Conservation (phyloP, 2,113 vertebrate genomes). For the Passer montanus region DNA sequence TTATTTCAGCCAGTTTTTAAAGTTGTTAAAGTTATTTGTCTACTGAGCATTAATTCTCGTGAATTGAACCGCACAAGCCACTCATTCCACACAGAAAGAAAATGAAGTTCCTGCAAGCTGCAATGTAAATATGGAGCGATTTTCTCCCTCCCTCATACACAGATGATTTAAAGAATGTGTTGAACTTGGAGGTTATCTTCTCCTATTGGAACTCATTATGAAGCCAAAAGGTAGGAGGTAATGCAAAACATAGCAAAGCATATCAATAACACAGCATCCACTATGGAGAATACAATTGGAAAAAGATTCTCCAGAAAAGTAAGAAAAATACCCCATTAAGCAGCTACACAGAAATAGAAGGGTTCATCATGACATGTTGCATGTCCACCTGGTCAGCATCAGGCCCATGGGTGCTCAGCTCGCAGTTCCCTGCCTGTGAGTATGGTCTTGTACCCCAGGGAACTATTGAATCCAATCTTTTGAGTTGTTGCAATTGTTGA, state of each 20-base stretch:
- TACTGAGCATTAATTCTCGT: slow-evolving; percentile 9
- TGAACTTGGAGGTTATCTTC: neutral
- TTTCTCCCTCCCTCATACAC: neutral
- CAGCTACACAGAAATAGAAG: neutral
- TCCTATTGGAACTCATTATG: neutral
- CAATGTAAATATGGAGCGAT: neutral
- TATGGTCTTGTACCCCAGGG: neutral
- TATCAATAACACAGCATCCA: neutral
- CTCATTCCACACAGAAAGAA: neutral
- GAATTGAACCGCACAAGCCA: neutral
- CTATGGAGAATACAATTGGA: neutral
- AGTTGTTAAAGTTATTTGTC: slow-evolving; percentile 22
- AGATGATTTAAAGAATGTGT: neutral
- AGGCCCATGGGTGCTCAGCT: neutral
- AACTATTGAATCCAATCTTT: neutral
- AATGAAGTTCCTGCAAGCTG: neutral
- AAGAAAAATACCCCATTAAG: neutral
- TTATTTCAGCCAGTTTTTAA: neutral
- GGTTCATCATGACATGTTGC: neutral
- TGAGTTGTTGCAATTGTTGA: neutral
- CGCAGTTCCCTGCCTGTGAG: neutral
- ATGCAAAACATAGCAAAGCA: neutral
- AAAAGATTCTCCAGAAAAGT: neutral
- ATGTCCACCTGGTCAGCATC: neutral
- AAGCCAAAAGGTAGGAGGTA: neutral